Evolutionary conservation across 2,797 vertebrate genomes (phyloP), one percentile per base, ranked within the genome.

Genomic region (Melanotaenia boesemani): DNA sequence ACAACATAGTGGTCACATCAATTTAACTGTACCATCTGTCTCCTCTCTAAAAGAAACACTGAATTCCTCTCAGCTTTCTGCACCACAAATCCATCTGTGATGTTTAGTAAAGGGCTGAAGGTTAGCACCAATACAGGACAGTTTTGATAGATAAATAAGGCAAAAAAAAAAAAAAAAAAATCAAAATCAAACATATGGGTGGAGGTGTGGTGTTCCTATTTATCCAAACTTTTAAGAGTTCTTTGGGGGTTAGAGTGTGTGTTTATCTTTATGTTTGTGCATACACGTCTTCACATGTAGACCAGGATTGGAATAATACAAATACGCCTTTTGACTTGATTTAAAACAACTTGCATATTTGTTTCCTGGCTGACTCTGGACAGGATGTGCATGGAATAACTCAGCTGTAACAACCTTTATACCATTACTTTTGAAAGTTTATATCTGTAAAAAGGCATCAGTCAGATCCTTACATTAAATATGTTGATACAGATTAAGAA

Each of bases 121-220:
- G 44, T 7, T 46, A 18, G 6, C 44, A 20, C 16, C 44, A 20
- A 20, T 46, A 16, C 44, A 46, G 44, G 78, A 69, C 86, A 62
- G 79, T 63, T 81, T 76, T 80, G 55, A 78, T 60, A 63, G 65
- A 86, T 77, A 84, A 82, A 87, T 85, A 84, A 80, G 85, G 87
- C 77, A 86, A 81, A 10, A 24, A 63, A 69, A 2, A 12, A 39
- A 41, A 32, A 34, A 26, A 41, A n/a, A n/a, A n/a, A n/a, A n/a
- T n/a, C n/a, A n/a, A n/a, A 20, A 59, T 20, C 34, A 58, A 34
- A 36, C 26, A 5, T 34, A 26, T 9, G 63, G 67, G 86, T 81
- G 64, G 2, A 1, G 34, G n/a, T 1, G n/a, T 28, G 44, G 50
- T 13, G 39, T 6, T 1, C 67, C 64, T 80, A 61, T 86, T 78